phyloP scores from a whole-genome alignment of 2,888 invertebrate genomes.

The Amaurobius ferox region DNA sequence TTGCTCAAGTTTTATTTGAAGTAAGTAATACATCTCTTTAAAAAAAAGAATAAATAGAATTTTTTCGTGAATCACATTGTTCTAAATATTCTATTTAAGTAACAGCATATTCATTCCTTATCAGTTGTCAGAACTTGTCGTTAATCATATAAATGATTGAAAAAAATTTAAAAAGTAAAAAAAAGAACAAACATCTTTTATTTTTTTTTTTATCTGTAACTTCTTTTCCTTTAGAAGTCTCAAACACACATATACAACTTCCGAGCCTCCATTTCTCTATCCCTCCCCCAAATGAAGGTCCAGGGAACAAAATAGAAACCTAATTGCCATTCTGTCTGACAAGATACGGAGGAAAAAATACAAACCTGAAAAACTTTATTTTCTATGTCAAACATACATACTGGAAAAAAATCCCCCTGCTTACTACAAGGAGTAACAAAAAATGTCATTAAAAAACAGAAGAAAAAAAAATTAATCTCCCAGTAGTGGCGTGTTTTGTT shows the following conservation, averaged over 20 bases:
- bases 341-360: background rate
- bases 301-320: background rate
- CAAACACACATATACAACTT: background rate
- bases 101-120: too few relatives aligned
- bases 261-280: background rate
- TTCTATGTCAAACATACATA: constrained; percentile 52
- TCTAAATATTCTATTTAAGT: too few relatives aligned
- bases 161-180: background rate
- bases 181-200: background rate
- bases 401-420: constrained; percentile 24
- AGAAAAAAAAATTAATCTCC: constrained; percentile 61
- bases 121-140: background rate
- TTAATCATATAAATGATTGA: background rate
- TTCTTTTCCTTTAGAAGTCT: background rate
- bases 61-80: too few relatives aligned
- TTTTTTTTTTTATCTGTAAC: background rate
- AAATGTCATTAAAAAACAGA: constrained; percentile 41
- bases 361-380: constrained; percentile 31
- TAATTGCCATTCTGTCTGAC: constrained; percentile 59
- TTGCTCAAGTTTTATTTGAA: too few relatives aligned
- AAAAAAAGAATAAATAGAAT: too few relatives aligned
- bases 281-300: background rate
- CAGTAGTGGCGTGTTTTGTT: constrained; percentile 61
- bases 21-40: too few relatives aligned
- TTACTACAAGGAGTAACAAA: constrained; percentile 34